A percentile compares a stretch with the other conserved stretches of the same genome.
These are phyloP conservation scores for Sepiola atlantica DNA, from an alignment of 2,888 invertebrate species.

Conservation along the genomic window DNA sequence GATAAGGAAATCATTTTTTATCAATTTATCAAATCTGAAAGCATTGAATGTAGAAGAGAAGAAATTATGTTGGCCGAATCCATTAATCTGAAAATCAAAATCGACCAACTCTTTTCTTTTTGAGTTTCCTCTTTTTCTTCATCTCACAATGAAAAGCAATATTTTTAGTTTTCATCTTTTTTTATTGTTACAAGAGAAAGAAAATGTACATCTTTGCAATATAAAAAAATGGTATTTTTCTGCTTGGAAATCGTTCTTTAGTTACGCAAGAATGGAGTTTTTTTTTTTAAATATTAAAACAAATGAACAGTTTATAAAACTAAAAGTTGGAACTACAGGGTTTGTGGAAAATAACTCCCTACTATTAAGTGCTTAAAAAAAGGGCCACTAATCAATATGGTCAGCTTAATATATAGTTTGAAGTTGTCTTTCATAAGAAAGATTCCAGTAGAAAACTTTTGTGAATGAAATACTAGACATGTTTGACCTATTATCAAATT, in stretches of 20 bases:
- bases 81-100: too few relatives aligned
- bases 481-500: too few relatives aligned
- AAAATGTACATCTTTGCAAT: not conserved
- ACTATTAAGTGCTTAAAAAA: too few relatives aligned
- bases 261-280: not conserved
- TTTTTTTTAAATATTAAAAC: not conserved
- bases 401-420: too few relatives aligned
- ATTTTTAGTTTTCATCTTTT: not conserved
- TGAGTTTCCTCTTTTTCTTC: not conserved
- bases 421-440: too few relatives aligned
- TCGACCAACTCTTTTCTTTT: too few relatives aligned
- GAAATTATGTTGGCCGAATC: not conserved
- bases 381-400: too few relatives aligned
- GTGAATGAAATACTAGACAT: too few relatives aligned
- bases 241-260: not conserved
- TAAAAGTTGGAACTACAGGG: not conserved
- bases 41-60: not conserved
- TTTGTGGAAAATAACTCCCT: too few relatives aligned
- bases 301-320: not conserved
- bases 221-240: not conserved
- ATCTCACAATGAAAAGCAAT: not conserved
- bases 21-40: not conserved
- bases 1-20: not conserved
- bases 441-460: too few relatives aligned
- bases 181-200: not conserved